These are phyloP conservation scores for Brachionus sp. DNA, from an alignment of 1,140 invertebrate species.

Conservation along the genomic window DNA sequence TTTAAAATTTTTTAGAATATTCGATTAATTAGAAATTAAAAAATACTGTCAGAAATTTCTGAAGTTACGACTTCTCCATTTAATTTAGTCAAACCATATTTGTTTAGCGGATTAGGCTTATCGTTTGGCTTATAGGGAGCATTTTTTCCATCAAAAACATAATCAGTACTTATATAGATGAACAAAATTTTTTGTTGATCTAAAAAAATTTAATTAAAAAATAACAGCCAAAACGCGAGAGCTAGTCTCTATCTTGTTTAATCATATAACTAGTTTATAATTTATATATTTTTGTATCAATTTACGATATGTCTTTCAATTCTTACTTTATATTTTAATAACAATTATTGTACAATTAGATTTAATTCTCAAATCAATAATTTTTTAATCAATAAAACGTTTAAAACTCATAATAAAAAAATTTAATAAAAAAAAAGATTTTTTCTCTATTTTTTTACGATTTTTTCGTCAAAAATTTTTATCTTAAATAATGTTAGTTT, in stretches of 20 bases:
- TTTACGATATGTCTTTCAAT: no score
- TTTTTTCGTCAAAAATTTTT: no score
- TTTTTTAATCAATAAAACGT: no score
- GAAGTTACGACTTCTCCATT: conserved; percentile 61
- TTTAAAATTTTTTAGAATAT: neutral
- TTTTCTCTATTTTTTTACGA: no score
- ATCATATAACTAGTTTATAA: no score
- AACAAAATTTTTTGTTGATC: conserved; percentile 56
- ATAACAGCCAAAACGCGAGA: neutral
- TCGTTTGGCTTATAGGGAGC: conserved; percentile 61
- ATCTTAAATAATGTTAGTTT: no score
- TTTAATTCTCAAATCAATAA: no score
- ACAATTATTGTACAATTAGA: no score
- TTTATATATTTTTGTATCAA: neutral
- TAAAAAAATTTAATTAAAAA: conserved; percentile 47
- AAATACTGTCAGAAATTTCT: conserved; percentile 12
- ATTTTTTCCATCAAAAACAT: conserved; percentile 64
- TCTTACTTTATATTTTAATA: no score
- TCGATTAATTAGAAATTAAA: neutral
- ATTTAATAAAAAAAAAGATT: no score
- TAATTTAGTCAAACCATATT: conserved; percentile 63
- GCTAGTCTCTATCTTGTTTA: no score
- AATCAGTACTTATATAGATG: conserved; percentile 65
- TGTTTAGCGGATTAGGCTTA: conserved; percentile 62
- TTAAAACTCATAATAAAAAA: no score